Conservation (phyloP, 2,797 vertebrate genomes). For the Melanotaenia pygmaea region DNA sequence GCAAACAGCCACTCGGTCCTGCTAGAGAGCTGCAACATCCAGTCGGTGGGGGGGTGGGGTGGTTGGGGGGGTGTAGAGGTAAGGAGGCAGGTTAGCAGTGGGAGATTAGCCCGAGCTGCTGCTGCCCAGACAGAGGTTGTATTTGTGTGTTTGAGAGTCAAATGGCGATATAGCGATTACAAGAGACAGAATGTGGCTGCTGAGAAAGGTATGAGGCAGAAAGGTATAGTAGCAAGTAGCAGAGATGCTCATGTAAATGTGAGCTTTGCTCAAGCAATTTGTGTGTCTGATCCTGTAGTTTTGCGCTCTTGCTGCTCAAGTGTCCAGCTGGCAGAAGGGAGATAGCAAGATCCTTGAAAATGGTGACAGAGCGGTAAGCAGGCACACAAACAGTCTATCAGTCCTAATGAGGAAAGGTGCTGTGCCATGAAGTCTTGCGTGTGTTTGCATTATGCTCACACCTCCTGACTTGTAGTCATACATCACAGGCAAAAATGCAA, state of each 20-base stretch:
- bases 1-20: slow-evolving; percentile 71
- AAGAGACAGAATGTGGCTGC: slow-evolving; percentile 48
- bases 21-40: slow-evolving; percentile 66
- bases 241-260: slow-evolving; percentile 41
- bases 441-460: slow-evolving; percentile 11
- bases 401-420: slow-evolving; percentile 72
- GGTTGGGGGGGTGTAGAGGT: slow-evolving; percentile 11
- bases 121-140: slow-evolving; percentile 59
- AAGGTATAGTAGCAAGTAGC: slow-evolving; percentile 17
- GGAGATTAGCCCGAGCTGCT: slow-evolving; percentile 66
- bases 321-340: slow-evolving; percentile 75
- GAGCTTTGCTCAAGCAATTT: slow-evolving; percentile 32
- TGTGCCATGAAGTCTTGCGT: slow-evolving; percentile 52
- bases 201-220: slow-evolving; percentile 43
- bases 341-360: slow-evolving; percentile 76
- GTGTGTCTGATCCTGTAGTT: slow-evolving; percentile 46
- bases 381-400: slow-evolving; percentile 72
- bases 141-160: slow-evolving; percentile 62
- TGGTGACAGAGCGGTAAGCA: slow-evolving; percentile 68
- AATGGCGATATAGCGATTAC: slow-evolving; percentile 70
- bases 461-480: slow-evolving; percentile 48
- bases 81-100: slow-evolving; percentile 55
- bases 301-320: slow-evolving; percentile 59
- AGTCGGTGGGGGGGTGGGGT: slow-evolving; percentile 46
- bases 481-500: slow-evolving; percentile 53